phyloP scores from a whole-genome alignment of 1,140 invertebrate genomes.

The Mizuhopecten yessoensis region DNA sequence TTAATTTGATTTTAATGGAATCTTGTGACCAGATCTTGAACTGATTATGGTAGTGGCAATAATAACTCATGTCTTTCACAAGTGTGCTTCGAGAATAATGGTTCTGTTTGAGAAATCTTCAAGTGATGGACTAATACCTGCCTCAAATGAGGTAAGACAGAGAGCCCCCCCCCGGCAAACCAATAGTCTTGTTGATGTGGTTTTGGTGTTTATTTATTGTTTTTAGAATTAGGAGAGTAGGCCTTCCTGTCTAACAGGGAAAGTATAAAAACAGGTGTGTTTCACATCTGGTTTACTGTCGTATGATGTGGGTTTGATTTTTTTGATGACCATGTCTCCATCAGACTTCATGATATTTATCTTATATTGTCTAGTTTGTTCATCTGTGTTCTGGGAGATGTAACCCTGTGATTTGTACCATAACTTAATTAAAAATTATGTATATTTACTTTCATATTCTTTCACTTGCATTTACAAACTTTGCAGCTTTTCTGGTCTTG shows the following conservation, averaged over 20 bases:
- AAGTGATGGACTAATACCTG: too few relatives aligned
- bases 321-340: background rate
- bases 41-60: background rate
- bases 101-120: background rate
- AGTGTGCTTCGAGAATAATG: background rate
- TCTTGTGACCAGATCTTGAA: background rate
- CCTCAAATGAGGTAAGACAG: too few relatives aligned
- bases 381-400: background rate
- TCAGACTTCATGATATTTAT: background rate
- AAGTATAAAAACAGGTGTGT: background rate
- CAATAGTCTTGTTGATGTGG: background rate
- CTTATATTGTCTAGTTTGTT: background rate
- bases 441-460: background rate
- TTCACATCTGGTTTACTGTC: background rate
- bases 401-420: background rate
- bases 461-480: background rate
- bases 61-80: background rate
- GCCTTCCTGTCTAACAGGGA: conserved; percentile 13
- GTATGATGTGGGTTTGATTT: background rate
- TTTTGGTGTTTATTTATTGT: conserved; percentile 36
- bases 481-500: background rate
- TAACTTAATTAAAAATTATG: background rate
- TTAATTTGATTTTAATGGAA: background rate
- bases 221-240: background rate
- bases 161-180: too few relatives aligned